phyloP scores from a whole-genome alignment of 2,888 invertebrate genomes.

The Lepidonotus clava region DNA sequence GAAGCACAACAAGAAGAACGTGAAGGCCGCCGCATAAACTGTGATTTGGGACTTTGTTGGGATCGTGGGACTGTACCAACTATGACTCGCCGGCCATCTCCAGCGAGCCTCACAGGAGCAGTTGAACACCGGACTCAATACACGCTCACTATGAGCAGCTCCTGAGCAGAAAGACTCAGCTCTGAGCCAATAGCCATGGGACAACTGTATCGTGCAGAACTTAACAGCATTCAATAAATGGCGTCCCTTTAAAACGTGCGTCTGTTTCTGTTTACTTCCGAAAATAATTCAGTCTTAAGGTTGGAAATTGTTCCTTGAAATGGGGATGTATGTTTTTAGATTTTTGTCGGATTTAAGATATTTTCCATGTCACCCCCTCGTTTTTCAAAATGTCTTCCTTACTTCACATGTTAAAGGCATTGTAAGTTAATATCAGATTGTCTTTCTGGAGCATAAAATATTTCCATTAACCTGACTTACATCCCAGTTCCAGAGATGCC shows the following conservation, averaged over 20 bases:
- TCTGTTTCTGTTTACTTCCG: no score
- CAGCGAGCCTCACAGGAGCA: neutral
- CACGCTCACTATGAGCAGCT: neutral
- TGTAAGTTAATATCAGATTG: no score
- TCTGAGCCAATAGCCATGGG: constrained; percentile 11
- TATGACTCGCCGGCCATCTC: neutral
- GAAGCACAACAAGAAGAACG: constrained; percentile 87
- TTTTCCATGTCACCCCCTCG: no score
- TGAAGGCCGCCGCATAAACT: neutral
- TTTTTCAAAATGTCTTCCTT: no score
- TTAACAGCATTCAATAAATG: neutral
- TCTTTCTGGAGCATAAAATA: no score
- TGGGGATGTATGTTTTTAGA: no score
- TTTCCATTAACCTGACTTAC: no score
- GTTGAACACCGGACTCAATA: neutral
- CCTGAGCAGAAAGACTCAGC: neutral
- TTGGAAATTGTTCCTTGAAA: no score
- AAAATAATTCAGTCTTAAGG: no score
- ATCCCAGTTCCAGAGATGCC: no score
- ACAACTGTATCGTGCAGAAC: neutral
- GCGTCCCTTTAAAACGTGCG: neutral
- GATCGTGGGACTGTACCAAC: neutral
- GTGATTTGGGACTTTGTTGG: neutral
- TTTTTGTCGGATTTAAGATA: no score
- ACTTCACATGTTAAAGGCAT: no score